Base-by-base conservation (phyloP, 35 echinoderm and acorn worm species). In the Antedon bifida region DNA sequence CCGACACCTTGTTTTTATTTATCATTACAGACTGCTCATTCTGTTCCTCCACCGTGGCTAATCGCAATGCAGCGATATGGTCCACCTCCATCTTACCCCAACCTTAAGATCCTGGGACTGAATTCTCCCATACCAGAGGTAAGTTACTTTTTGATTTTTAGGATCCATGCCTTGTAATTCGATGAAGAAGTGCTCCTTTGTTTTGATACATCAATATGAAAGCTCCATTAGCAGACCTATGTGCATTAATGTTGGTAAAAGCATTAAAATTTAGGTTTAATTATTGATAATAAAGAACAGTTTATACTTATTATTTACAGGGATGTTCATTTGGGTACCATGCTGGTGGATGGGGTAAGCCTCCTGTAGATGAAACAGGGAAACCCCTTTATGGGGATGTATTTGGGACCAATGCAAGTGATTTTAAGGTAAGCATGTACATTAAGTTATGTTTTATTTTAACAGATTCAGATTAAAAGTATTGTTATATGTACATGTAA, bases 321-420 rank as follows among this genome's bases (percentile, higher is more conserved):
- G 75, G 81, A 36, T 97, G 94, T 82, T 89, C 87, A 12, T 97
- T 97, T 92, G 94, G 94, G 21, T 97, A 97, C 36, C 94, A 97
- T 85, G 94, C 94, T 38, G 94, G 94, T 74, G 94, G 94, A 1
- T 97, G 94, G 94, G 94, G 94, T 46, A 97, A 97, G 36, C 94
- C 94, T 13, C 94, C 94, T 36, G 94, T 97, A 12, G 94, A 97
- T 78, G 90, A 92, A 83, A 81, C 56, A 74, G 94, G 94, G 0
- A 97, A 97, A 77, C 94, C 94, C 9, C 82, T 97, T 30, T 97
- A 97, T 90, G 94, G 94, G 73, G 91, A 97, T 84, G 94, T 97
- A 13, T 97, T 97, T 88, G 94, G 94, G 30, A 97, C 94, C 46
- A 91, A 89, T 79, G 88, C 94, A 46, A 87, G 74, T 32, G 94